phyloP scores from a whole-genome alignment of 2,888 invertebrate species.

The Iselma pallidipennis region DNA sequence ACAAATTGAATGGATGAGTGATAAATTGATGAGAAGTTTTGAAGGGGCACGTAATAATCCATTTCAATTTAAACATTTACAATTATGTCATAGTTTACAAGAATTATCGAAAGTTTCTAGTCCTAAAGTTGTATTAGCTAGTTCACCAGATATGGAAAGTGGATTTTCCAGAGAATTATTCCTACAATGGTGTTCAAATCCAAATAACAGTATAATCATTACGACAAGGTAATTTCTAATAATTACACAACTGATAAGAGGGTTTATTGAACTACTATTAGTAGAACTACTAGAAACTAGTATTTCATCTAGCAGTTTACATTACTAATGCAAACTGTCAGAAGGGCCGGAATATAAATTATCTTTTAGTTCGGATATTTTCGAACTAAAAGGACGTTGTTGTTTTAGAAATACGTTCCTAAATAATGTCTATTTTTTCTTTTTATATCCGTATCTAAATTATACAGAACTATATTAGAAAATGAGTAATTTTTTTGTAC shows the following conservation, averaged over 20 bases:
- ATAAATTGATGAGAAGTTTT: constrained; percentile 92
- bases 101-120: constrained; percentile 87
- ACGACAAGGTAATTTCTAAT: constrained; percentile 69
- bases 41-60: constrained; percentile 93
- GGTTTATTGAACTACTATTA: background rate
- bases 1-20: constrained; percentile 99
- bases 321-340: no score
- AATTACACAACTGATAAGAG: background rate
- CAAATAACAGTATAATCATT: constrained; percentile 92
- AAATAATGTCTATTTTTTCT: no score
- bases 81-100: constrained; percentile 88
- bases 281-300: background rate
- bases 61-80: constrained; percentile 92
- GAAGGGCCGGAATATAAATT: no score
- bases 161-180: constrained; percentile 96
- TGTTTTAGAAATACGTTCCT: no score
- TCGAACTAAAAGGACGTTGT: no score
- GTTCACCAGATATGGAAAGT: constrained; percentile 91
- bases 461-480: no score
- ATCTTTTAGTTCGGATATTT: no score
- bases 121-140: constrained; percentile 94
- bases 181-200: constrained; percentile 88
- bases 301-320: no score
- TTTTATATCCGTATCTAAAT: no score
- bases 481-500: no score